These are phyloP conservation scores for Hydropsyche tenuis DNA, from an alignment of 1,140 invertebrate species.

Conservation along the genomic window DNA sequence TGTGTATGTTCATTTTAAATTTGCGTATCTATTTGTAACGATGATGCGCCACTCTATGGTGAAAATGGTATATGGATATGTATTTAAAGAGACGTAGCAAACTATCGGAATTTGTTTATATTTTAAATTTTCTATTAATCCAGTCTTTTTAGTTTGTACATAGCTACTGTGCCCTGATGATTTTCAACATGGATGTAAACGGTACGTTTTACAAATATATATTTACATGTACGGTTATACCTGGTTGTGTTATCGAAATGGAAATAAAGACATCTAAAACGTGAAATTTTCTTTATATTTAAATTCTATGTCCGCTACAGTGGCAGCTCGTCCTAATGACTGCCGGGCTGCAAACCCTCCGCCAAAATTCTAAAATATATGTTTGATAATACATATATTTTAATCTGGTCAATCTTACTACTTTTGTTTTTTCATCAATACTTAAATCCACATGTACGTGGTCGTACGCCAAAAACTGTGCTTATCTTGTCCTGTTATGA, in stretches of 20 bases:
- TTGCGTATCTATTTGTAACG: neutral
- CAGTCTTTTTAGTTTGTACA: slow-evolving; percentile 1
- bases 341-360: no score
- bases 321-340: no score
- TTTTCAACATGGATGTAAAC: slow-evolving; percentile 5
- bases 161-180: neutral
- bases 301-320: no score
- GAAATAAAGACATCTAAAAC: neutral
- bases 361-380: no score
- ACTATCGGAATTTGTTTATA: neutral
- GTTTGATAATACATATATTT: no score
- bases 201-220: slow-evolving; percentile 1
- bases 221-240: slow-evolving; percentile 22
- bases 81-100: neutral
- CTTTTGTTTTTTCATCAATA: no score
- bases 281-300: no score
- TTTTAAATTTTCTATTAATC: neutral
- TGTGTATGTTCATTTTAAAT: neutral
- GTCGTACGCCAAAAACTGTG: no score
- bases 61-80: neutral
- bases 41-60: neutral
- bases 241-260: slow-evolving; percentile 25
- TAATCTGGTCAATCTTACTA: no score
- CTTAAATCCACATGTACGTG: no score
- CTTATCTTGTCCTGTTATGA: no score